phyloP scores from a whole-genome alignment of 2,113 vertebrate species.

The Hypocryptadius cinnamomeus region DNA sequence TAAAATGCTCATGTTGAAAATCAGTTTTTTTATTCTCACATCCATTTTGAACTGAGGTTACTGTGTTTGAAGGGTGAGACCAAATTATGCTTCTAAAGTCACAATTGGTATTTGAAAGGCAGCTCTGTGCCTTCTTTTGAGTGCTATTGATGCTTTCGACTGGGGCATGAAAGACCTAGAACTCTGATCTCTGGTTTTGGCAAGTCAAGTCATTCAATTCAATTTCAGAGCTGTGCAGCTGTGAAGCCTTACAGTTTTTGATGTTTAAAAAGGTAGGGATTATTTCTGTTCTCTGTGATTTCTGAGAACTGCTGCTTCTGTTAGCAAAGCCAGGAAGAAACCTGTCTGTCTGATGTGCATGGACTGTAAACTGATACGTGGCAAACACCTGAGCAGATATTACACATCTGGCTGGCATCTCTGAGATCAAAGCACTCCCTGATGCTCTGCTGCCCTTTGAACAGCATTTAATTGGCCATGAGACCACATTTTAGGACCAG shows the following conservation, averaged over 20 bases:
- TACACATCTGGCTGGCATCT: background rate
- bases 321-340: constrained; percentile 31
- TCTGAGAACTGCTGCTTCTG: constrained; percentile 25
- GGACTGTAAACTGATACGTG: constrained; percentile 12
- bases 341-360: constrained; percentile 39
- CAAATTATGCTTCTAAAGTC: background rate
- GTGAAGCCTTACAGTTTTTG: constrained; percentile 31
- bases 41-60: background rate
- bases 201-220: constrained; percentile 35
- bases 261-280: constrained; percentile 38
- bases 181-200: constrained; percentile 56
- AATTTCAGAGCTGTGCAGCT: constrained; percentile 24
- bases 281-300: constrained; percentile 49
- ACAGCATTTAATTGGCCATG: constrained; percentile 13
- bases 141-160: constrained; percentile 44
- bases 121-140: constrained; percentile 15
- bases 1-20: background rate
- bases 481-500: background rate
- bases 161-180: constrained; percentile 51
- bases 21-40: background rate
- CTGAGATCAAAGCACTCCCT: background rate
- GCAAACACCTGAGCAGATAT: background rate
- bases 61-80: background rate
- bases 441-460: constrained; percentile 15
- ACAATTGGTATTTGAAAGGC: background rate